A percentile compares a stretch with the other conserved stretches of the same genome.
Evolutionary conservation across 2,797 vertebrate species (phyloP).

Genomic region (Peromyscus eremicus): DNA sequence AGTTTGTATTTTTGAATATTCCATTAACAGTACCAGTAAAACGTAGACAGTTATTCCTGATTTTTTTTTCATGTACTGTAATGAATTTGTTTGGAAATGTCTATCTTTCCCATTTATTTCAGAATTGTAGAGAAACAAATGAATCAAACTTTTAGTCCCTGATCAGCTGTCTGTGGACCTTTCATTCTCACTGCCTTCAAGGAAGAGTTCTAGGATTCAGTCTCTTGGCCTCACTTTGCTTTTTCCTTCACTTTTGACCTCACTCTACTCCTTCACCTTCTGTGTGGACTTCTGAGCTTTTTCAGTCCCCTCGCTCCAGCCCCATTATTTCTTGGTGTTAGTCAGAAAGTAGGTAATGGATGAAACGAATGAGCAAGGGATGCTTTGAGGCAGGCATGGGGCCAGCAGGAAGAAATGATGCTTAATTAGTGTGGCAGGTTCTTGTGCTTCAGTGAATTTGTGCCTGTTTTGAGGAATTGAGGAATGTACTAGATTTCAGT

Average conservation of each 20-base stretch:
- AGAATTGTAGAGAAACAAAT: conserved; percentile 9
- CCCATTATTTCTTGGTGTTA: not conserved
- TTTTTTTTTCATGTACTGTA: conserved; percentile 8
- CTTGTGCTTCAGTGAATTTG: not conserved
- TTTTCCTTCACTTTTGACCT: not conserved
- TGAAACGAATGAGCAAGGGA: not conserved
- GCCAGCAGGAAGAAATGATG: not conserved
- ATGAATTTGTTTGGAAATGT: not conserved
- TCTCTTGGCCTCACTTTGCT: not conserved
- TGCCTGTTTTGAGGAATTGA: not conserved
- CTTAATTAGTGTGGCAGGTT: not conserved
- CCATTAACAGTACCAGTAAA: conserved; percentile 12
- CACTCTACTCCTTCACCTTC: not conserved
- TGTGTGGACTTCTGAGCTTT: not conserved
- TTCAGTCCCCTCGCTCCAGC: not conserved
- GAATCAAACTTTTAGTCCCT: not conserved
- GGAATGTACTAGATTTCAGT: not conserved
- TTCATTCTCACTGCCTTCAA: not conserved
- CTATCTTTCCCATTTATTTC: conserved; percentile 44
- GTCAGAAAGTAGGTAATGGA: not conserved
- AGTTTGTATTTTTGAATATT: not conserved
- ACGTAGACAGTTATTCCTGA: not conserved
- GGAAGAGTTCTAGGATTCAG: not conserved
- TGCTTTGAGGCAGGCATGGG: not conserved
- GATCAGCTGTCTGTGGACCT: not conserved